Base-by-base conservation (phyloP, 2,888 invertebrate species). In the Spisula solida region DNA sequence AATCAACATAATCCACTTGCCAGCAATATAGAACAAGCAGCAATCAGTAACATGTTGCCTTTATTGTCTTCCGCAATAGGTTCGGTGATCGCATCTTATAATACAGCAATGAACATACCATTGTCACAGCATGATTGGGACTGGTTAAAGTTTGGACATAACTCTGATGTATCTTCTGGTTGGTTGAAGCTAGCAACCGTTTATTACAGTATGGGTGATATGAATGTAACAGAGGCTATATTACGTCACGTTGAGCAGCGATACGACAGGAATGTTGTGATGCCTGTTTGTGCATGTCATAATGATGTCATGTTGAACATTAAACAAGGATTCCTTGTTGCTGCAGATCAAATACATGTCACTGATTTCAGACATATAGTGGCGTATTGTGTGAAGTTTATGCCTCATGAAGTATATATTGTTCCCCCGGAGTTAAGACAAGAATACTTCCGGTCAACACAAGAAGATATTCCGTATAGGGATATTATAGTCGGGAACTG, bases 371-470 rank as follows among this genome's bases (percentile, higher is more conserved):
- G 60, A 60, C 60, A n/a, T n/a, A 20, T 20, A 18, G 55, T 60
- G 18, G 1, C 55, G 18, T 34, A n/a, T 55, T 34, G 66, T 82
- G 12, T 56, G 31, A 31, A 20, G 1, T 81, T 56, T 41, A 20
- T 83, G 25, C 83, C 10, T 20, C n/a, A 70, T 70, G 83, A 83
- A 51, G n/a, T 41, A 18, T 25, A 70, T 25, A 60, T 60, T 83
- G 48, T 83, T n/a, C 83, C 83, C 41, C 12, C 8, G 10, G 82
- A 82, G 60, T 14, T 82, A 16, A 31, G 41, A 41, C 60, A 41
- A 41, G 82, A 82, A 82, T 34, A 41, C n/a, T 82, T 41, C 41
- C 56, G 66, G 31, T 82, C 82, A 34, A 60, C 66, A 31, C 31
- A 31, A 70, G 70, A 70, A 8, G 25, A 70, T 70, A 31, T 70